Evolutionary conservation across 2,113 vertebrate genomes (phyloP).

Genomic region (Sinocyclocheilus anshuiensis): DNA sequence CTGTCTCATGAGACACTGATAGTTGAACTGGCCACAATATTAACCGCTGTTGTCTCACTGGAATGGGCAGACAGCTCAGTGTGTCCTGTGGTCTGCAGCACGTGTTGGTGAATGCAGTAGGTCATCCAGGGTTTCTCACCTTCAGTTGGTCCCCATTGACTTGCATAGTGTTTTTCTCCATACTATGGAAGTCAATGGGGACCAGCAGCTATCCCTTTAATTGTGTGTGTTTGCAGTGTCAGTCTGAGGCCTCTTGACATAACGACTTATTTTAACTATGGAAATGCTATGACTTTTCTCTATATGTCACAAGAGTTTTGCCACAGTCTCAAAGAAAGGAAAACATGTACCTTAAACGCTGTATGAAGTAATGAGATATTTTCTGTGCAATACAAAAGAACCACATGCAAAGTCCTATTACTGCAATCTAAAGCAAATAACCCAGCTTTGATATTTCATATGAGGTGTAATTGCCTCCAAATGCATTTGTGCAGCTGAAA

Average conservation of each 20-base stretch:
- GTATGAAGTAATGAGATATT: neutral
- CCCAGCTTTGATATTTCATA: slow-evolving; percentile 2
- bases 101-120: too few species aligned
- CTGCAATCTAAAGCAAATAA: neutral
- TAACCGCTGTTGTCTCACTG: too few species aligned
- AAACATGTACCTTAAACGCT: neutral
- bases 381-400: neutral
- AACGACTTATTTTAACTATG: neutral
- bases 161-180: too few species aligned
- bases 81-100: too few species aligned
- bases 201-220: too few species aligned
- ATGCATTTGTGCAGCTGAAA: slow-evolving; percentile 1
- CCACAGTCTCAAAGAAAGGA: neutral
- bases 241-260: slow-evolving; percentile 56
- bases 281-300: neutral
- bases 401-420: neutral
- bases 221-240: slow-evolving; percentile 59
- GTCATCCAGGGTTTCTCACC: too few species aligned
- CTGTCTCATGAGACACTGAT: too few species aligned
- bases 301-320: neutral
- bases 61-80: too few species aligned
- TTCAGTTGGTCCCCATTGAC: too few species aligned
- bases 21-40: too few species aligned
- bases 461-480: slow-evolving; percentile 32
- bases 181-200: too few species aligned